Evolutionary conservation across 1,140 invertebrate species (phyloP).

Genomic region (Euwallacea fornicatus): DNA sequence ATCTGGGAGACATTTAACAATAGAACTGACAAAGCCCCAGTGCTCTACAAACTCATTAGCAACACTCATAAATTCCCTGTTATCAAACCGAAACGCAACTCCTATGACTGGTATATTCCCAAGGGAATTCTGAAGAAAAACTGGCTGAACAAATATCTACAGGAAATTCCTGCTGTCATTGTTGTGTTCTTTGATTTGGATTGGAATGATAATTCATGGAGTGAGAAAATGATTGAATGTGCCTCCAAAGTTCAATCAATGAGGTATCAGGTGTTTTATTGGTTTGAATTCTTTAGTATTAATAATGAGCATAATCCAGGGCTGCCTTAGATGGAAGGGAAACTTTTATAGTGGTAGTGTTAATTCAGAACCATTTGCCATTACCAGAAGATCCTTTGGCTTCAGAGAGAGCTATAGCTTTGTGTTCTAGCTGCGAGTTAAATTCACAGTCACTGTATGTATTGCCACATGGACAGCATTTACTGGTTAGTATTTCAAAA

Average conservation of each 20-base stretch:
- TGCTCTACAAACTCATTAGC: constrained; percentile 80
- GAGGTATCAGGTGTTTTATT: constrained; percentile 57
- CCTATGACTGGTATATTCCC: constrained; percentile 94
- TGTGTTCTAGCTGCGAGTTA: constrained; percentile 90
- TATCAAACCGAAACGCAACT: constrained; percentile 86
- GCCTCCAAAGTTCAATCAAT: constrained; percentile 86
- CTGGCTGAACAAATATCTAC: constrained; percentile 94
- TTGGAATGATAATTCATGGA: constrained; percentile 94
- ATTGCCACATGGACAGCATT: constrained; percentile 82
- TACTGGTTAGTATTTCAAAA: constrained; percentile 50
- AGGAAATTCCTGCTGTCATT: constrained; percentile 87
- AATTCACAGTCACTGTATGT: constrained; percentile 91
- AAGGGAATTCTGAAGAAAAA: constrained; percentile 94
- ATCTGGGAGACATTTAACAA: constrained; percentile 92
- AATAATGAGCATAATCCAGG: constrained; percentile 25
- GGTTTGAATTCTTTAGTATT: neutral
- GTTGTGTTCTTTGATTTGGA: constrained; percentile 96
- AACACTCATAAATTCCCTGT: constrained; percentile 85
- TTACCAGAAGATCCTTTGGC: constrained; percentile 83
- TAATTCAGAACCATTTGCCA: constrained; percentile 81
- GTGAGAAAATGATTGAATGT: constrained; percentile 92
- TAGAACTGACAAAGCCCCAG: constrained; percentile 75
- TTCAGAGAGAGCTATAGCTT: constrained; percentile 81
- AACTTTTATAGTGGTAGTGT: constrained; percentile 84
- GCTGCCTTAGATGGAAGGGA: constrained; percentile 72